A percentile compares a stretch with the other conserved stretches of the same genome.
These are phyloP conservation scores for Coccyzus lansbergi DNA, from an alignment of 2,797 vertebrate species.

Conservation along the genomic window DNA sequence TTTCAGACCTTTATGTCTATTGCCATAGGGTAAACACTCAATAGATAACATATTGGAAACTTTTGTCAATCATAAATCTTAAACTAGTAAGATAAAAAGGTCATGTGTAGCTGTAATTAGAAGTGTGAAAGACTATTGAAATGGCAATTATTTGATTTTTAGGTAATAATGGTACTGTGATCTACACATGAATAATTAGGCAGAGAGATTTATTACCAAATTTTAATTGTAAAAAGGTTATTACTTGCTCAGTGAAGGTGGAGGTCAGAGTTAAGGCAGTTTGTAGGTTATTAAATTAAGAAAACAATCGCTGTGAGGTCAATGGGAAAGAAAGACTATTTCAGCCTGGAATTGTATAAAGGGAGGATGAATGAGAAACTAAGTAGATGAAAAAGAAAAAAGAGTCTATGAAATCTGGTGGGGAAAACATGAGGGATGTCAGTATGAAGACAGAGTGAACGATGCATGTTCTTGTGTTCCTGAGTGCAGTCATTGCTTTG, in stretches of 20 bases:
- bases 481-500: neutral
- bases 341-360: neutral
- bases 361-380: neutral
- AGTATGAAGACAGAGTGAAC: neutral
- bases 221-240: neutral
- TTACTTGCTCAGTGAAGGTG: neutral
- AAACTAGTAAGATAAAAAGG: conserved; percentile 18
- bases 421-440: neutral
- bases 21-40: conserved; percentile 32
- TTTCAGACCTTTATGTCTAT: conserved; percentile 16
- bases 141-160: conserved; percentile 9
- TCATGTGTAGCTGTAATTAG: conserved; percentile 25
- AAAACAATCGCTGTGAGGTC: neutral
- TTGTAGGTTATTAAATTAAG: neutral
- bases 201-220: neutral
- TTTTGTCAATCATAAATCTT: conserved; percentile 38
- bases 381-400: neutral
- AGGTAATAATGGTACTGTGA: neutral
- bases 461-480: neutral
- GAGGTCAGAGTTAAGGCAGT: neutral
- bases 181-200: conserved; percentile 16
- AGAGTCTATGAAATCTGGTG: neutral
- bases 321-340: neutral
- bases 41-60: neutral
- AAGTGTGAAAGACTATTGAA: neutral